These are phyloP conservation scores for Xenopus tropicalis DNA, from an alignment of 2,113 vertebrate species.

Conservation along the genomic window UCB_Xtro_10.0 CM004446.2:74639501-74640000, in stretches of 20 bases:
- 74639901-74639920: neutral
- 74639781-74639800: constrained; percentile 18
- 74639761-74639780: neutral
- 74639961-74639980: constrained; percentile 4
- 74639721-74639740: neutral
- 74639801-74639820: constrained; percentile 12
- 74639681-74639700: too few species aligned
- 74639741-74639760: neutral
- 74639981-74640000: constrained; percentile 15
- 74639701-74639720: neutral
- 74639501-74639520: too few species aligned
- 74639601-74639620: too few species aligned
- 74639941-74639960: constrained; percentile 36
- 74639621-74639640: too few species aligned
- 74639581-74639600: too few species aligned
- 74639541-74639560: too few species aligned
- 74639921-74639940: constrained; percentile 30
- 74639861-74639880: neutral
- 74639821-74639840: constrained; percentile 6
- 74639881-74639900: neutral
- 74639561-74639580: too few species aligned
- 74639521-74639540: too few species aligned
- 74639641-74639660: too few species aligned
- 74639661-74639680: too few species aligned
- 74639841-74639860: constrained; percentile 32